phyloP scores from a whole-genome alignment of 64 coral and sea anemone species.

The Pocillopora verrucosa region DNA sequence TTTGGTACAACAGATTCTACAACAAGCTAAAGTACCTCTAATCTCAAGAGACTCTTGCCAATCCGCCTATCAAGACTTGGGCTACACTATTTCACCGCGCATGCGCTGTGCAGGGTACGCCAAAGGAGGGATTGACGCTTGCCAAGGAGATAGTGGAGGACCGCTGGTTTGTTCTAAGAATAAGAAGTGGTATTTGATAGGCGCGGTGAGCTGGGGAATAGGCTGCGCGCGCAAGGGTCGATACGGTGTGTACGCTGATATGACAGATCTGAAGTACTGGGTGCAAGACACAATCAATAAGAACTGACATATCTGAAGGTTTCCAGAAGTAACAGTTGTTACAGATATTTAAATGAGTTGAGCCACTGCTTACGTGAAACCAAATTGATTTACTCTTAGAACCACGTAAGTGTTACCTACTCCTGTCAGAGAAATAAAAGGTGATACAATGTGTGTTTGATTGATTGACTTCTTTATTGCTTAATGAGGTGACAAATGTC shows the following conservation, averaged over 20 bases:
- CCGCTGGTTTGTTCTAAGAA: conserved; percentile 71
- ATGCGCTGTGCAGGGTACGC: conserved; percentile 90
- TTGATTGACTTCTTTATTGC: no score
- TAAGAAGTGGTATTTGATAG: conserved; percentile 71
- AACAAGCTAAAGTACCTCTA: conserved; percentile 69
- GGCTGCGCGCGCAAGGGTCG: conserved; percentile 78
- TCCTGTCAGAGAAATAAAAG: no score
- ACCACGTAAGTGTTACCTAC: no score
- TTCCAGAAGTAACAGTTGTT: no score
- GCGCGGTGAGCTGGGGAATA: conserved; percentile 77
- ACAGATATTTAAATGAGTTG: no score
- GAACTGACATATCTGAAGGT: neutral
- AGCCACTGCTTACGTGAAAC: no score
- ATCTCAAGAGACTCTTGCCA: conserved; percentile 46
- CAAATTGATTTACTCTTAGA: no score
- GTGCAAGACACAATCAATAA: conserved; percentile 63
- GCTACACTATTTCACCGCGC: conserved; percentile 64
- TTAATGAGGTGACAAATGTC: no score
- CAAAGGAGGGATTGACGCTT: conserved; percentile 76
- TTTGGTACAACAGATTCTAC: conserved; percentile 2
- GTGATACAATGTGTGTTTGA: no score
- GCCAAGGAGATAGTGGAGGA: conserved; percentile 89
- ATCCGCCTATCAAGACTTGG: conserved; percentile 59
- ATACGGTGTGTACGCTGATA: conserved; percentile 92
- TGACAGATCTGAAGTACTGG: conserved; percentile 80